These are phyloP conservation scores for Lerista edwardsae DNA, from an alignment of 2,797 vertebrate species.

Conservation along the genomic window DNA sequence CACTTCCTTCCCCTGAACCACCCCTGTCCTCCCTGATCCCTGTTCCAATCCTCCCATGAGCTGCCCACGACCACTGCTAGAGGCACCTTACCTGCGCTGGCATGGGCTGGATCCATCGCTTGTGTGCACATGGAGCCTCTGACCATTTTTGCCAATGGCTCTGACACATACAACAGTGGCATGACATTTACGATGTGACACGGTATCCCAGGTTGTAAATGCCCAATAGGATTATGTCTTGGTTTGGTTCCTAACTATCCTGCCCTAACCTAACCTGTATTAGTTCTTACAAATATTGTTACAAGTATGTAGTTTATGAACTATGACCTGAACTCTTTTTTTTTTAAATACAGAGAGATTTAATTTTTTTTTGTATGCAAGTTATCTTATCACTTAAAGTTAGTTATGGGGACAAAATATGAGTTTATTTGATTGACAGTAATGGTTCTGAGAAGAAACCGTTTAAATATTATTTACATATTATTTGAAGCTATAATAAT, in stretches of 20 bases:
- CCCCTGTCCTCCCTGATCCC: no score
- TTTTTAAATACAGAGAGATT: conserved; percentile 50
- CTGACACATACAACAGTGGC: no score
- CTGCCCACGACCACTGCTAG: no score
- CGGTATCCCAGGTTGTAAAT: no score
- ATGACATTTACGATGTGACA: no score
- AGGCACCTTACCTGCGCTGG: no score
- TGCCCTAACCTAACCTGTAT: neutral
- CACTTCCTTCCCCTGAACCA: no score
- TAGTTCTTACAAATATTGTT: conserved; percentile 15
- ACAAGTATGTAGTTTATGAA: conserved; percentile 8
- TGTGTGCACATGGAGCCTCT: no score
- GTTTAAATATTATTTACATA: conserved; percentile 75
- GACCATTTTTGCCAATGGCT: no score
- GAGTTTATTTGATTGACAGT: conserved; percentile 66
- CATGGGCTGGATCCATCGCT: no score
- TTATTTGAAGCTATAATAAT: conserved; percentile 68
- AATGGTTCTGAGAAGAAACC: conserved; percentile 64
- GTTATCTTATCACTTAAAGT: conserved; percentile 59
- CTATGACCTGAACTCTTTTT: conserved; percentile 31
- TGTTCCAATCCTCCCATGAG: no score
- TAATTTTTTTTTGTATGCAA: conserved; percentile 51
- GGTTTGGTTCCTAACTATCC: neutral
- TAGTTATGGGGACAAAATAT: conserved; percentile 57
- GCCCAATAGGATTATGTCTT: neutral